Evolutionary conservation across 2,888 invertebrate genomes (phyloP).

Genomic region (Micropterix aruncella): DNA sequence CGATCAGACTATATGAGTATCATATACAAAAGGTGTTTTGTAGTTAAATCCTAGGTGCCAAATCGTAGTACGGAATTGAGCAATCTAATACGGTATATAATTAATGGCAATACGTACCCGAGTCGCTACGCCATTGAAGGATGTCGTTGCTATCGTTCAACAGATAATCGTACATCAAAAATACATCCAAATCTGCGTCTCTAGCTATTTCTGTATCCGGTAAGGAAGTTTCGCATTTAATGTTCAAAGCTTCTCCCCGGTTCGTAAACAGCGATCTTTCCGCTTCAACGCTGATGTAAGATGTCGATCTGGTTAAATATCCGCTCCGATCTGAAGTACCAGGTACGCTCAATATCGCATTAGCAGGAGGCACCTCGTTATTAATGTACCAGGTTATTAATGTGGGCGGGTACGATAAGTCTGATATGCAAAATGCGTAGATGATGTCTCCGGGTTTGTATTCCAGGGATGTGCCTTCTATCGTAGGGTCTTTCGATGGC

Average conservation of each 20-base stretch:
- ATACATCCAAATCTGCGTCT: background rate
- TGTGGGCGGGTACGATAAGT: background rate
- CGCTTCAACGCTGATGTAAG: background rate
- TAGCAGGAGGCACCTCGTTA: background rate
- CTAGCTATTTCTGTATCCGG: background rate
- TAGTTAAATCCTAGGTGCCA: no score
- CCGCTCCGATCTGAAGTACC: background rate
- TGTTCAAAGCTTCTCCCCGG: background rate
- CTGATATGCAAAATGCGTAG: background rate
- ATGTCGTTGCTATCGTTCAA: no score
- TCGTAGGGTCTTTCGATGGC: background rate
- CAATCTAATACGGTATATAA: no score
- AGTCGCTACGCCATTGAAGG: background rate
- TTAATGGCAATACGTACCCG: background rate
- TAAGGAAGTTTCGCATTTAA: background rate
- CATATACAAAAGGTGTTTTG: no score
- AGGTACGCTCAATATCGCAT: background rate
- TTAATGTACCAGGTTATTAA: background rate
- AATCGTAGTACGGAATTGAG: no score
- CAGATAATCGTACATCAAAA: no score
- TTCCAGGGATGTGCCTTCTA: background rate
- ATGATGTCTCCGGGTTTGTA: background rate
- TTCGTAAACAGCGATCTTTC: no score
- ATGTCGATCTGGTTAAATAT: background rate
- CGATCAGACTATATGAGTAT: no score